phyloP scores from a whole-genome alignment of 2,113 vertebrate genomes.

The Tapirus terrestris region DNA sequence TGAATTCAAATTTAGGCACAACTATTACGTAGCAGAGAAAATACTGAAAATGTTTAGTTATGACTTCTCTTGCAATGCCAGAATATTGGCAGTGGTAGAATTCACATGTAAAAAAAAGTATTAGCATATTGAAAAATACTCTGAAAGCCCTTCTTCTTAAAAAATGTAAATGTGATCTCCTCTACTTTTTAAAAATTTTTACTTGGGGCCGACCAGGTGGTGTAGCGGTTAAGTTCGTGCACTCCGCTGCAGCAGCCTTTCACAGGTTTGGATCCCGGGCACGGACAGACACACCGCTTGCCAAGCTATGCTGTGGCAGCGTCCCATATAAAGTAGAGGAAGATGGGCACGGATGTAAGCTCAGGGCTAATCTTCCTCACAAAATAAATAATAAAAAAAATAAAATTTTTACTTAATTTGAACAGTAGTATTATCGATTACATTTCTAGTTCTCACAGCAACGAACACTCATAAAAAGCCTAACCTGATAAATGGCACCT shows the following conservation, averaged over 20 bases:
- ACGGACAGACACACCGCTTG: too few species aligned
- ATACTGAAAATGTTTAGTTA: constrained; percentile 10
- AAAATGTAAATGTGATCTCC: neutral
- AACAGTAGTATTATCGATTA: neutral
- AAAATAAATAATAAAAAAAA: neutral
- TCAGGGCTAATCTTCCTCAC: too few species aligned
- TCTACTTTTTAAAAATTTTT: neutral
- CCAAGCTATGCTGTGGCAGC: too few species aligned
- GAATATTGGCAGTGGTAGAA: neutral
- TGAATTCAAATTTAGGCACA: constrained; percentile 2
- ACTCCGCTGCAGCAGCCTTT: too few species aligned
- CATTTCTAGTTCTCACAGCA: neutral
- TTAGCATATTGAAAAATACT: neutral
- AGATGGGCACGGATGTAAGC: too few species aligned
- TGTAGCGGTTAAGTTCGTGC: too few species aligned
- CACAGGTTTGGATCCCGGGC: too few species aligned
- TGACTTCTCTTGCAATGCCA: neutral
- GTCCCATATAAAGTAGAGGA: too few species aligned
- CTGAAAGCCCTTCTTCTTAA: neutral
- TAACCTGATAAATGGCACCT: neutral
- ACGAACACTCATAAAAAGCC: neutral
- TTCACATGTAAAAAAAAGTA: constrained; percentile 18
- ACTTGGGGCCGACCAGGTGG: neutral
- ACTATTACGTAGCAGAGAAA: constrained; percentile 17
- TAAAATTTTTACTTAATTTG: neutral